Conservation (phyloP, 2,888 invertebrate species). For the Crocallis elinguaria region DNA sequence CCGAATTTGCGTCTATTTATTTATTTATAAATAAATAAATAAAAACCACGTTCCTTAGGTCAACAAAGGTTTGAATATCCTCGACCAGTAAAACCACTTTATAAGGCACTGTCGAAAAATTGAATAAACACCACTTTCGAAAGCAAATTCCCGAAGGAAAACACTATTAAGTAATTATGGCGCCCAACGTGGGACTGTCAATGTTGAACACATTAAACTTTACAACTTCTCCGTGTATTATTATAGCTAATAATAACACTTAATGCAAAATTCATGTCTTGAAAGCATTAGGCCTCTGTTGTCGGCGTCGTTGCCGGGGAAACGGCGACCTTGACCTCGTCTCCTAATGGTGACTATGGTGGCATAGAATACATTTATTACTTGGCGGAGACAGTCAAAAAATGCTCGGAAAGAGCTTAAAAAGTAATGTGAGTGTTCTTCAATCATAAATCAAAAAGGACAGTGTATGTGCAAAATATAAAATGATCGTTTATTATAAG, state of each 20-base stretch:
- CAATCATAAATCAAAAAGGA: background rate
- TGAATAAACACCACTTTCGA: constrained; percentile 13
- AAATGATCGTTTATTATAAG: background rate
- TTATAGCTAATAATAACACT: constrained; percentile 38
- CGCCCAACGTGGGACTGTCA: constrained; percentile 40
- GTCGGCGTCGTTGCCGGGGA: constrained; percentile 49
- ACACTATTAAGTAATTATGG: constrained; percentile 29
- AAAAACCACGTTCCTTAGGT: too few species aligned
- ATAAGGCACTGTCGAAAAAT: too few species aligned
- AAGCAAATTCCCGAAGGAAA: constrained; percentile 29
- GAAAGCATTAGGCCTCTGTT: constrained; percentile 43
- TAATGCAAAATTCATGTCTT: constrained; percentile 42
- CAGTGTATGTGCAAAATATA: constrained; percentile 3
- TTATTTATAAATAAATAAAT: too few species aligned
- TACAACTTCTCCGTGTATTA: constrained; percentile 31
- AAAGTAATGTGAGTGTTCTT: background rate
- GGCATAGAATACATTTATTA: constrained; percentile 9
- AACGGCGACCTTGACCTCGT: constrained; percentile 45
- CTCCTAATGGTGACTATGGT: constrained; percentile 29
- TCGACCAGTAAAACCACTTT: too few species aligned
- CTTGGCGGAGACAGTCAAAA: background rate
- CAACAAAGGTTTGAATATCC: too few species aligned
- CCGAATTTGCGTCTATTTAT: too few species aligned
- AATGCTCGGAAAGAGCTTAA: background rate
- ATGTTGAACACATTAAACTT: constrained; percentile 22